Evolutionary conservation across 2,797 vertebrate species (phyloP).

Genomic region (Salmo trutta): DNA sequence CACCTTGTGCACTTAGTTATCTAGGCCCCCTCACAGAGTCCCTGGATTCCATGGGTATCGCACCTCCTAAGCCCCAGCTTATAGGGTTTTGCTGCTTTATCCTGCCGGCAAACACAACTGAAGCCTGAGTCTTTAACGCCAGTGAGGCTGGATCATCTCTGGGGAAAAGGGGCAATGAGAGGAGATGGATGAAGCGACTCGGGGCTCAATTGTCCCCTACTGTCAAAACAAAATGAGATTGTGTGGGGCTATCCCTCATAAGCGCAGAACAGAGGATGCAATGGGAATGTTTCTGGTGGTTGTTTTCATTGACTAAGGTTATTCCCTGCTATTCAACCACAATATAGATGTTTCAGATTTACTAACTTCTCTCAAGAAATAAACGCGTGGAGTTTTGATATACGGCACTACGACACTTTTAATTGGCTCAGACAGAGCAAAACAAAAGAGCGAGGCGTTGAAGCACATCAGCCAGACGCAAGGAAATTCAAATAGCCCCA

Average conservation of each 20-base stretch:
- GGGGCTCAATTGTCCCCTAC: background rate
- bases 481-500: slow-evolving; percentile 58
- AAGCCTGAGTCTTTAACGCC: background rate
- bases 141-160: background rate
- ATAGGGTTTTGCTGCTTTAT: slow-evolving; percentile 20
- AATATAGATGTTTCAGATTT: background rate
- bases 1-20: slow-evolving; percentile 1
- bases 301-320: background rate
- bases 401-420: background rate
- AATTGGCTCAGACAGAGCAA: background rate
- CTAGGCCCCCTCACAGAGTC: background rate
- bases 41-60: slow-evolving; percentile 7
- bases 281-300: background rate
- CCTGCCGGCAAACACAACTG: background rate
- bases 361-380: background rate
- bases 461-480: slow-evolving; percentile 58
- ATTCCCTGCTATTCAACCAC: background rate
- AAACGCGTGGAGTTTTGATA: background rate
- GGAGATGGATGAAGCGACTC: background rate
- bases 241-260: background rate
- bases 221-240: background rate
- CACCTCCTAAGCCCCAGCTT: slow-evolving; percentile 23
- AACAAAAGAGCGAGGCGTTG: slow-evolving; percentile 12
- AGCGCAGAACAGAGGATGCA: background rate
- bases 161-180: background rate